Evolutionary conservation across 2,888 invertebrate species (phyloP).

Genomic region (Trypoxylon attenuatum): DNA sequence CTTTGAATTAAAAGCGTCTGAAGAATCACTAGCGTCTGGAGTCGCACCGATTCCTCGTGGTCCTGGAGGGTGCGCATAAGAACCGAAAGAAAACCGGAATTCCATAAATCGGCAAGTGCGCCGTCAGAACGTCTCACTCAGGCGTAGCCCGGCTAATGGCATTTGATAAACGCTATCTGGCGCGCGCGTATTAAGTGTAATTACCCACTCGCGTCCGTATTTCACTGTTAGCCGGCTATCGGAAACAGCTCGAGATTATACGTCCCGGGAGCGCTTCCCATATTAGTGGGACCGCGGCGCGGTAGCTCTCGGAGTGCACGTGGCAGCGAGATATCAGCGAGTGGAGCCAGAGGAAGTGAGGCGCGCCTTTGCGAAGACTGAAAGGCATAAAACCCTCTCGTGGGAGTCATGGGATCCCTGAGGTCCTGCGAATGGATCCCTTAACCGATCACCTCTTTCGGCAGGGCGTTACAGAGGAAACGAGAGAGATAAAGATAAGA

Average conservation of each 20-base stretch:
- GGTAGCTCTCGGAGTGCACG: too few species aligned
- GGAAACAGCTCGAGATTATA: neutral
- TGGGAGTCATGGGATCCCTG: slow-evolving; percentile 18
- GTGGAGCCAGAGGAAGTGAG: too few species aligned
- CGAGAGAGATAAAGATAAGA: slow-evolving; percentile 6
- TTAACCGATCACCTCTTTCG: slow-evolving; percentile 15
- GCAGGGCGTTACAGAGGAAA: slow-evolving; percentile 45
- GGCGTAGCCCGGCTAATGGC: neutral
- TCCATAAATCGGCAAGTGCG: neutral
- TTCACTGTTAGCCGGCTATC: neutral
- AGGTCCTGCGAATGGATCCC: slow-evolving; percentile 1
- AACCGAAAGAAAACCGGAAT: too few species aligned
- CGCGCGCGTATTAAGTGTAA: neutral
- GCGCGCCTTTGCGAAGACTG: slow-evolving; percentile 14
- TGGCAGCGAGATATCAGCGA: too few species aligned
- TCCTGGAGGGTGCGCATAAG: too few species aligned
- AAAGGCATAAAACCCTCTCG: too few species aligned
- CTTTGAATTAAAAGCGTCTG: too few species aligned
- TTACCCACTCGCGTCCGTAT: neutral
- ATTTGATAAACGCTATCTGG: slow-evolving; percentile 6
- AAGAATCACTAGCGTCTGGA: too few species aligned
- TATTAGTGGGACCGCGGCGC: neutral
- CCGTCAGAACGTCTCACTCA: neutral
- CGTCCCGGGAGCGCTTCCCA: neutral
- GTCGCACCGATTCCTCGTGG: too few species aligned